Percentiles rank a stretch among this genome's conserved stretches.
These are phyloP conservation scores for Troilus luridus DNA, from an alignment of 2,888 invertebrate species.

Conservation along the genomic window DNA sequence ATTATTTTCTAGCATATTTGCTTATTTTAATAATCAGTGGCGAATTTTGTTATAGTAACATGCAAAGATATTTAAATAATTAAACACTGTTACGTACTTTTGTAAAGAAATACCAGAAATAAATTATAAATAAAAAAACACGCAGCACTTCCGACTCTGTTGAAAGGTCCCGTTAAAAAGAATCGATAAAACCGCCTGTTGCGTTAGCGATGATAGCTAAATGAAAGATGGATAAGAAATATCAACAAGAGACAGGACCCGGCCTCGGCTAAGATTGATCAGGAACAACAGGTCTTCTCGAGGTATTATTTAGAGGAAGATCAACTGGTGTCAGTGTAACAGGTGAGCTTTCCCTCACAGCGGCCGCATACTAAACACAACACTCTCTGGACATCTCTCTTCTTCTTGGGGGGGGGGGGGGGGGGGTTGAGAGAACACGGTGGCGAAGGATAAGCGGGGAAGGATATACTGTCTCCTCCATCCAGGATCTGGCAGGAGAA, in stretches of 20 bases:
- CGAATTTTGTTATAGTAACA: too few species aligned
- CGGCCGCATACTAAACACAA: slow-evolving; percentile 49
- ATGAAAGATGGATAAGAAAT: slow-evolving; percentile 12
- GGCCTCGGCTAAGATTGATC: slow-evolving; percentile 1
- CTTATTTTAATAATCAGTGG: too few species aligned
- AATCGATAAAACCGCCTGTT: not conserved
- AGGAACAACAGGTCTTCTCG: slow-evolving; percentile 25
- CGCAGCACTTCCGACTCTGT: not conserved
- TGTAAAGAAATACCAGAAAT: too few species aligned
- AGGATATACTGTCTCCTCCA: not conserved
- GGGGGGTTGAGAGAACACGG: too few species aligned
- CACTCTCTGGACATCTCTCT: slow-evolving; percentile 22
- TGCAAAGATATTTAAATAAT: too few species aligned
- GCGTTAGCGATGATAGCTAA: not conserved
- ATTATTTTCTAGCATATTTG: too few species aligned
- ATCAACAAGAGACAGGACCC: not conserved
- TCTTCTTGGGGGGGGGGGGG: not conserved
- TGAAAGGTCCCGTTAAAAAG: not conserved
- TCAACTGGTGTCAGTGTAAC: slow-evolving; percentile 55
- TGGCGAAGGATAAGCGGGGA: not conserved
- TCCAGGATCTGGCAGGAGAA: not conserved
- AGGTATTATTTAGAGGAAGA: slow-evolving; percentile 48
- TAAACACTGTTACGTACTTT: too few species aligned
- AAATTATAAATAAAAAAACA: not conserved
- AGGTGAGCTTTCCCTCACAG: slow-evolving; percentile 29